A percentile compares a stretch with the other conserved stretches of the same genome.
Conservation (phyloP, 2,797 vertebrate species). For the Emys orbicularis region DNA sequence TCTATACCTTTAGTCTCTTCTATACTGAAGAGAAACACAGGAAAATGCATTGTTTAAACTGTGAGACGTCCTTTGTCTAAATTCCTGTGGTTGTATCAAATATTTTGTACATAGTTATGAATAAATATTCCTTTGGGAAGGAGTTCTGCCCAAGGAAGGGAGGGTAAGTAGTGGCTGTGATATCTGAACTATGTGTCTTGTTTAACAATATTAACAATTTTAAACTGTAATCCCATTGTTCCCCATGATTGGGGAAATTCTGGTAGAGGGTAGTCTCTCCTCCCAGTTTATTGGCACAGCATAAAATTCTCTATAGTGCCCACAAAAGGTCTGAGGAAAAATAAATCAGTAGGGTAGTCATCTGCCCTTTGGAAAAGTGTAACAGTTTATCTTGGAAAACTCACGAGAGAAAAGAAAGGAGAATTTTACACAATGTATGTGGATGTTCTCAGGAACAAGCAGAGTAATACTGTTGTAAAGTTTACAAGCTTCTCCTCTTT, state of each 20-base stretch:
- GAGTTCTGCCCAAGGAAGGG: background rate
- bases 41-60: background rate
- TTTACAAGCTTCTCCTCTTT: background rate
- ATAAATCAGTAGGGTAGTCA: background rate
- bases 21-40: background rate
- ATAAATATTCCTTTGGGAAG: background rate
- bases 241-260: no score
- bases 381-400: background rate
- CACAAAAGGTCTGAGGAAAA: background rate
- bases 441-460: background rate
- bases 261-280: no score
- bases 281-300: background rate
- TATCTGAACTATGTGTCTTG: background rate
- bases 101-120: background rate
- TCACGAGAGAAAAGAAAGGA: background rate
- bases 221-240: no score
- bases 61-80: background rate
- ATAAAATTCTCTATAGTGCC: background rate
- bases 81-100: background rate
- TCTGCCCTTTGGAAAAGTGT: background rate
- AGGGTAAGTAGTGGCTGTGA: background rate
- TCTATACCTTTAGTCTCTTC: background rate
- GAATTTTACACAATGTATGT: background rate
- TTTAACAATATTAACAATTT: no score
- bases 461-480: background rate